Evolutionary conservation across 1,140 invertebrate species (phyloP).

Genomic region (Euura lappo): DNA sequence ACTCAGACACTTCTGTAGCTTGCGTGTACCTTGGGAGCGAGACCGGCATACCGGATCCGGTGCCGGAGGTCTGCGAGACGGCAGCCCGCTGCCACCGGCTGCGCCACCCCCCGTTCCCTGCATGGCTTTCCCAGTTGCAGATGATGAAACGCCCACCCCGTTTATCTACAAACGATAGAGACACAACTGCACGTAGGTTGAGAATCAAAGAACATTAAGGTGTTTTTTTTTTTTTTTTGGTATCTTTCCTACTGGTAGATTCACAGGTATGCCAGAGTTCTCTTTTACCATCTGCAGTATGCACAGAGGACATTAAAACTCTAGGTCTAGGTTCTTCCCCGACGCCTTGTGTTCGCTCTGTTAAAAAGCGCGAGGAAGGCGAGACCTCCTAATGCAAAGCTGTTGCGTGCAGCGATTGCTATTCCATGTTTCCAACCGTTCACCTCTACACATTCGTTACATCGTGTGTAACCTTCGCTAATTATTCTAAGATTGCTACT

Average conservation of each 20-base stretch:
- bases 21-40: constrained; percentile 89
- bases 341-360: neutral
- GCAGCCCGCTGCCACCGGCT: constrained; percentile 39
- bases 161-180: constrained; percentile 72
- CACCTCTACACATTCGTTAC: neutral
- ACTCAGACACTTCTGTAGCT: constrained; percentile 85
- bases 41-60: constrained; percentile 68
- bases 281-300: neutral
- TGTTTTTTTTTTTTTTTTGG: neutral
- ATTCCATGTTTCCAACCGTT: constrained; percentile 7
- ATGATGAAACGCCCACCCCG: constrained; percentile 74
- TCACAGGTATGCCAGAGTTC: too few relatives aligned
- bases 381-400: neutral
- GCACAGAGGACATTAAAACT: neutral
- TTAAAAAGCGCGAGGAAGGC: too few relatives aligned
- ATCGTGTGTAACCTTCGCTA: neutral
- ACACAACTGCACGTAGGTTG: constrained; percentile 2
- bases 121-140: constrained; percentile 12
- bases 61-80: constrained; percentile 50
- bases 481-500: too few relatives aligned
- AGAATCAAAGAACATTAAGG: neutral
- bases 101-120: constrained; percentile 35
- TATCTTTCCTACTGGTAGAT: neutral
- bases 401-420: neutral
- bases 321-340: neutral